Conservation (phyloP, 2,888 invertebrate species). For the Pseudococcus jackbeardsleyi region DNA sequence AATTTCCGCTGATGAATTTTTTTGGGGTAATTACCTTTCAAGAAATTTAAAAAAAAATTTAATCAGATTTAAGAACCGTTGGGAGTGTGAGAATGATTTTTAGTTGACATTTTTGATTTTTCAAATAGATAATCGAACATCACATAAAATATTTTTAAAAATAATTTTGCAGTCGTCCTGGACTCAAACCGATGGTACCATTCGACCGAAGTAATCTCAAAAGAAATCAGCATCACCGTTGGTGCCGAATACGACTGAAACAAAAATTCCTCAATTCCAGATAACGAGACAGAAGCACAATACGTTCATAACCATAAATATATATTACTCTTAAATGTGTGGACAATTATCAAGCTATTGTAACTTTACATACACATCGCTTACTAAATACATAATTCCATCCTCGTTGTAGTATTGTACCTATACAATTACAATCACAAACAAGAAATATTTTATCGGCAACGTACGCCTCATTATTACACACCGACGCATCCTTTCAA, state of each 20-base stretch:
- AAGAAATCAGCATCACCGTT: slow-evolving; percentile 93
- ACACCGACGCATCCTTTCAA: neutral
- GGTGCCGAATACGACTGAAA: slow-evolving; percentile 93
- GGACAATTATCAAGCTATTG: slow-evolving; percentile 50
- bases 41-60: too few relatives aligned
- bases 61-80: too few relatives aligned
- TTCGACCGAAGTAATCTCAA: slow-evolving; percentile 86
- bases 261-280: neutral
- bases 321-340: slow-evolving; percentile 39
- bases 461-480: neutral
- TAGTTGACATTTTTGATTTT: too few relatives aligned
- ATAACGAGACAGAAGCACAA: neutral
- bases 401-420: slow-evolving; percentile 4
- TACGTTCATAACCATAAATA: slow-evolving; percentile 24
- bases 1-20: too few relatives aligned
- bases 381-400: slow-evolving; percentile 39
- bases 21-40: too few relatives aligned
- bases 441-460: slow-evolving; percentile 60
- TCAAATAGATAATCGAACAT: too few relatives aligned
- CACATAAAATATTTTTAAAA: neutral
- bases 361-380: slow-evolving; percentile 50
- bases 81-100: too few relatives aligned
- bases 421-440: slow-evolving; percentile 56
- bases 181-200: slow-evolving; percentile 95
- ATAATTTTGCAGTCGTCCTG: slow-evolving; percentile 67